phyloP scores from a whole-genome alignment of 1,140 invertebrate genomes.

The Zaprionus vittiger region DNA sequence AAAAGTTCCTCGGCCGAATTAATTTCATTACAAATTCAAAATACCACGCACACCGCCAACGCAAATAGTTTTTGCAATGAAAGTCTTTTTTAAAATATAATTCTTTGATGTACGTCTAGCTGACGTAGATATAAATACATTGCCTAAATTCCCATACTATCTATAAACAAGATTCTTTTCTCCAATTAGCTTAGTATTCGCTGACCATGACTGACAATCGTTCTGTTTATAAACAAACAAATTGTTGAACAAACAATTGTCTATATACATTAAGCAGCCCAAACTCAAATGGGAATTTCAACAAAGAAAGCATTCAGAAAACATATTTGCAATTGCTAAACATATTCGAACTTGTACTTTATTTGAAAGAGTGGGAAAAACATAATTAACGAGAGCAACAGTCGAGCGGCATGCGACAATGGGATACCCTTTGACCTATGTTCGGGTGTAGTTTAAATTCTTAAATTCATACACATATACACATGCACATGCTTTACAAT shows the following conservation, averaged over 20 bases:
- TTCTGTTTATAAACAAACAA: neutral
- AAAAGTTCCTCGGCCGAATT: neutral
- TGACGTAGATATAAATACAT: neutral
- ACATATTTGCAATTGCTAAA: no score
- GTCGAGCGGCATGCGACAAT: no score
- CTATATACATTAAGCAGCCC: neutral
- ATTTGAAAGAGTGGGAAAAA: neutral
- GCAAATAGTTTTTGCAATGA: neutral
- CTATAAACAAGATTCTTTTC: neutral
- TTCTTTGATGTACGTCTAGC: neutral
- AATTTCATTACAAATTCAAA: neutral
- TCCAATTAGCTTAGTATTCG: neutral
- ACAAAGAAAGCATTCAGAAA: no score
- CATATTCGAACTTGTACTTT: neutral
- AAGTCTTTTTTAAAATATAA: neutral
- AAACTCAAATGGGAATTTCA: no score
- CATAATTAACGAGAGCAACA: neutral
- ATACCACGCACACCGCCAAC: neutral
- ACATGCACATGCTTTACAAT: no score
- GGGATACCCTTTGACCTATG: no score
- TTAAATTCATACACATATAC: no score
- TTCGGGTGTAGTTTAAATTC: no score
- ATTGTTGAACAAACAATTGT: neutral
- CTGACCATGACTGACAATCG: neutral
- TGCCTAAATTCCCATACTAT: neutral